Percentiles rank a stretch among this genome's conserved stretches.
Conservation (phyloP, 2,888 invertebrate genomes). For the Saturnia pavonia region DNA sequence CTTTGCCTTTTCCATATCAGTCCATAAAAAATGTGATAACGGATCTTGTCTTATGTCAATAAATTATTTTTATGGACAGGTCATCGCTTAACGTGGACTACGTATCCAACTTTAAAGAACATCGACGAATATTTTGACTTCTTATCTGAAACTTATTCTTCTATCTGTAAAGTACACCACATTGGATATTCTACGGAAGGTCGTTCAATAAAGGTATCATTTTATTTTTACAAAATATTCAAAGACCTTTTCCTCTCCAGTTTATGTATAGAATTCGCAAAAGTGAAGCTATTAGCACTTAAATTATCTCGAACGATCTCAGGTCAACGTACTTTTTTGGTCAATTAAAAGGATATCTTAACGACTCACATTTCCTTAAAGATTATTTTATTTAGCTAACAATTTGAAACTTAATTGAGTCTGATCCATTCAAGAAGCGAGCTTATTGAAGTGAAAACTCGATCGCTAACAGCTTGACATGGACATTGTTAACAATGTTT, state of each 20-base stretch:
- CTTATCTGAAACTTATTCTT: slow-evolving; percentile 42
- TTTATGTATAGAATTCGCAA: neutral
- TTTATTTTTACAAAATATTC: neutral
- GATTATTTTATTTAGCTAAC: neutral
- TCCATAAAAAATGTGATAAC: neutral
- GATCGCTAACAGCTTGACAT: neutral
- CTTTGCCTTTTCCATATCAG: too few species aligned
- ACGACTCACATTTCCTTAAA: neutral
- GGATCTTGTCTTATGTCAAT: neutral
- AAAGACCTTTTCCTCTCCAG: neutral
- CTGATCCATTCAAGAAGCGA: too few species aligned
- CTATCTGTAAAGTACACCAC: slow-evolving; percentile 39
- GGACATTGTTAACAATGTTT: neutral
- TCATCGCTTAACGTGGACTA: slow-evolving; percentile 45
- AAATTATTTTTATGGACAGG: slow-evolving; percentile 35
- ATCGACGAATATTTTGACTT: slow-evolving; percentile 46
- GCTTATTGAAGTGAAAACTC: neutral
- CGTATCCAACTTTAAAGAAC: slow-evolving; percentile 42
- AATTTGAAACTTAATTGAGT: neutral
- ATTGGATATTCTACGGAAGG: slow-evolving; percentile 47
- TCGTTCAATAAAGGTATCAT: slow-evolving; percentile 42
- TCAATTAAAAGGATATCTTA: neutral
- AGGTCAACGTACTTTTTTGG: neutral
- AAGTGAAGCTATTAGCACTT: neutral
- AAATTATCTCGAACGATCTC: neutral